Evolutionary conservation across 1,140 invertebrate species (phyloP).

Genomic region (Pantala flavescens): DNA sequence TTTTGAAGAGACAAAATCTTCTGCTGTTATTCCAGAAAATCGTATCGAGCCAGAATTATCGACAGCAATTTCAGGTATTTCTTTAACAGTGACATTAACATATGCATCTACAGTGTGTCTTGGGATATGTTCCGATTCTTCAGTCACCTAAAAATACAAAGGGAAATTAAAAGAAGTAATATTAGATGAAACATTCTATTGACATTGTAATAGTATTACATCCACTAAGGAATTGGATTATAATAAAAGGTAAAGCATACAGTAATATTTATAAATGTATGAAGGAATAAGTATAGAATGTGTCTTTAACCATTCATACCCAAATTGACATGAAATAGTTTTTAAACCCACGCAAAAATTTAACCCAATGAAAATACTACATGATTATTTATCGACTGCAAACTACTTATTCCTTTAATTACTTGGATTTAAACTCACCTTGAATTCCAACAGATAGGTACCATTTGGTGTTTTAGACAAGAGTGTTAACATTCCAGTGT

Average conservation of each 20-base stretch:
- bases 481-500: slow-evolving; percentile 78
- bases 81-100: slow-evolving; percentile 73
- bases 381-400: too few species aligned
- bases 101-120: slow-evolving; percentile 59
- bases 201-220: too few species aligned
- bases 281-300: too few species aligned
- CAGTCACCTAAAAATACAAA: slow-evolving; percentile 34
- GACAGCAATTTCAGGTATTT: slow-evolving; percentile 81
- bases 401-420: too few species aligned
- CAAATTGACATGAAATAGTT: too few species aligned
- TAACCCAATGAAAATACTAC: too few species aligned
- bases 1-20: slow-evolving; percentile 63
- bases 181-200: not conserved
- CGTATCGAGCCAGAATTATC: slow-evolving; percentile 80
- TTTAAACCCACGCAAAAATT: too few species aligned
- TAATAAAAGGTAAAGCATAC: too few species aligned
- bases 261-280: too few species aligned
- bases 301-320: too few species aligned
- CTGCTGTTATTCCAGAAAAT: slow-evolving; percentile 65
- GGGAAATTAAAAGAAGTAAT: slow-evolving; percentile 12
- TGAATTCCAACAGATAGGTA: slow-evolving; percentile 56
- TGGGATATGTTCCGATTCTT: slow-evolving; percentile 38
- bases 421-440: slow-evolving; percentile 37
- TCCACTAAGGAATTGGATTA: too few species aligned
- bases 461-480: slow-evolving; percentile 53